Conservation (phyloP, 2,888 invertebrate species). For the Plagiodera versicolora region DNA sequence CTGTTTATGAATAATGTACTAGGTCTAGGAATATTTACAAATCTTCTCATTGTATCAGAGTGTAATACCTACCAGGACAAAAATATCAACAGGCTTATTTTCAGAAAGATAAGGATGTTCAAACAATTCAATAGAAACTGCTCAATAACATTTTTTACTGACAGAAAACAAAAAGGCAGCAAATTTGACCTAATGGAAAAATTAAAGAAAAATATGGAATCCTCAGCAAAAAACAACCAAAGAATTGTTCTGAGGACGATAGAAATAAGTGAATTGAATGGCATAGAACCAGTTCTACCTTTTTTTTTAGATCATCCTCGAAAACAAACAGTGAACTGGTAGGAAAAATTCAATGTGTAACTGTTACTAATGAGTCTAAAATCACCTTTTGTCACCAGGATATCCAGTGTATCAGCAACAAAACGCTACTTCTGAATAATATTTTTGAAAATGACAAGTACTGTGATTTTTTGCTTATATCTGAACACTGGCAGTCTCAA, state of each 20-base stretch:
- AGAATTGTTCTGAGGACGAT: not conserved
- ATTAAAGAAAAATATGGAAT: not conserved
- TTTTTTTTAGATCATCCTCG: not conserved
- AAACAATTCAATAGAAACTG: not conserved
- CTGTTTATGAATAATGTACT: not conserved
- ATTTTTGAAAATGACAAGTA: not conserved
- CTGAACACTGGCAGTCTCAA: not conserved
- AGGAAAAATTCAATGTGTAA: not conserved
- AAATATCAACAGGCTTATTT: conserved; percentile 3
- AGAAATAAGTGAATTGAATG: not conserved
- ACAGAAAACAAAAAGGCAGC: conserved; percentile 1
- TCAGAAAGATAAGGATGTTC: not conserved
- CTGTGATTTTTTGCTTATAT: not conserved
- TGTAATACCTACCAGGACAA: not conserved
- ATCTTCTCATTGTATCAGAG: not conserved
- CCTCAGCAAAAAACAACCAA: not conserved
- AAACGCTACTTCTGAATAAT: not conserved
- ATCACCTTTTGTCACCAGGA: not conserved
- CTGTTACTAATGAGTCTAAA: not conserved
- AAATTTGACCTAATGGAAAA: not conserved
- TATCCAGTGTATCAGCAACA: not conserved
- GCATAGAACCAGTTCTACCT: not conserved
- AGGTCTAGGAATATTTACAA: not conserved
- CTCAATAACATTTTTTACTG: not conserved
- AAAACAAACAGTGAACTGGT: not conserved